Evolutionary conservation across 1,140 invertebrate species (phyloP).

Genomic region (Bombus pyrosoma): DNA sequence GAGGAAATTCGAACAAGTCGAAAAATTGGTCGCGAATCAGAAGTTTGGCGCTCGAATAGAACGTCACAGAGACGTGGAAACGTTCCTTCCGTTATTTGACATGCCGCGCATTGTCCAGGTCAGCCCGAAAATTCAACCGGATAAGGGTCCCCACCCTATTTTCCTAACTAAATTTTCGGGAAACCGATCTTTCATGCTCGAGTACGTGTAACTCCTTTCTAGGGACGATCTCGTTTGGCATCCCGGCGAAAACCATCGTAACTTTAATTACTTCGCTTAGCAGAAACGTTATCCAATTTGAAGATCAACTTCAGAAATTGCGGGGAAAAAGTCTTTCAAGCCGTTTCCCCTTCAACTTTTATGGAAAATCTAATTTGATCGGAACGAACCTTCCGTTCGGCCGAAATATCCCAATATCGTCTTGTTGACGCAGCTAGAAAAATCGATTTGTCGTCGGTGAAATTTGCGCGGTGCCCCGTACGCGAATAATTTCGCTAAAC

Average conservation of each 20-base stretch:
- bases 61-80: too few relatives aligned
- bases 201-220: conserved; percentile 12
- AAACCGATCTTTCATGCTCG: conserved; percentile 51
- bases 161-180: conserved; percentile 60
- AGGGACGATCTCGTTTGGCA: background rate
- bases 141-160: background rate
- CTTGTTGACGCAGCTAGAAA: background rate
- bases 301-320: conserved; percentile 29
- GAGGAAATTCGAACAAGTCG: background rate
- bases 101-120: too few relatives aligned
- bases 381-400: background rate
- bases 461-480: background rate
- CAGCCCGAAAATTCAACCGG: too few relatives aligned
- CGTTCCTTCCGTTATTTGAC: too few relatives aligned
- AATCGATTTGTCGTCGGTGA: background rate
- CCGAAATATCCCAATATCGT: background rate
- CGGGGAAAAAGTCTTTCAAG: conserved; percentile 16
- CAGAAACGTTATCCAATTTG: conserved; percentile 38
- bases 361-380: conserved; percentile 16
- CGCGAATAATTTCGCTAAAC: conserved; percentile 1
- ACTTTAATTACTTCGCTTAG: conserved; percentile 37
- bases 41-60: background rate
- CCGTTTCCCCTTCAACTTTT: background rate
- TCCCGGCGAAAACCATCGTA: conserved; percentile 17
- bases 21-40: conserved; percentile 32